Conservation (phyloP, 2,888 invertebrate genomes). For the Andrena fulva region DNA sequence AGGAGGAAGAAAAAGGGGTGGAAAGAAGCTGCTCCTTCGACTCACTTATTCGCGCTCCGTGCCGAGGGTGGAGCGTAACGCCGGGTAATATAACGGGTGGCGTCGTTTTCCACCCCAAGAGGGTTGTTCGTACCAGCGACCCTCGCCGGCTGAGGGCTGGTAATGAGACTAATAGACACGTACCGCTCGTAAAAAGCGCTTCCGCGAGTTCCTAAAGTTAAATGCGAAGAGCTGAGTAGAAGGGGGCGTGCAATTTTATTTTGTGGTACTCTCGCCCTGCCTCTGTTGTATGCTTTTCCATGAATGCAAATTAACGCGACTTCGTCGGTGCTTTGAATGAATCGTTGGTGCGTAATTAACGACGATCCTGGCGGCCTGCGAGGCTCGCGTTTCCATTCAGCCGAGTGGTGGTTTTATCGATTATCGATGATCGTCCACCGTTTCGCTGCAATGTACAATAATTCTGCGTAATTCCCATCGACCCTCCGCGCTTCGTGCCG, state of each 20-base stretch:
- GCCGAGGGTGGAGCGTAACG: conserved; percentile 69
- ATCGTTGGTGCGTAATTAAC: conserved; percentile 52
- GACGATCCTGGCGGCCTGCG: conserved; percentile 4
- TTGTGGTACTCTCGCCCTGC: conserved; percentile 38
- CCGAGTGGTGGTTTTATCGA: background rate
- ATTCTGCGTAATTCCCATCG: background rate
- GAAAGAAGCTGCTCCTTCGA: conserved; percentile 56
- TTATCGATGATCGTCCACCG: background rate
- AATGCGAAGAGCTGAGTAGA: conserved; percentile 43
- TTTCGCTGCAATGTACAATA: background rate
- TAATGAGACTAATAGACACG: conserved; percentile 83
- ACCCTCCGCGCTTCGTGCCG: conserved; percentile 18
- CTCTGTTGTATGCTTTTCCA: background rate
- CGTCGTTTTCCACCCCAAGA: conserved; percentile 71
- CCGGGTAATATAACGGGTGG: conserved; percentile 75
- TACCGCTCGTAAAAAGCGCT: conserved; percentile 80
- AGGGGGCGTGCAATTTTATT: conserved; percentile 58
- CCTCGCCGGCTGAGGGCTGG: conserved; percentile 54
- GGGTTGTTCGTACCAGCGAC: conserved; percentile 57
- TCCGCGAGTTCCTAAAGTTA: conserved; percentile 76
- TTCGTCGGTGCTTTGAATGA: conserved; percentile 7
- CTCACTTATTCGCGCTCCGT: conserved; percentile 65
- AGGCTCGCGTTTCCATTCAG: conserved; percentile 10
- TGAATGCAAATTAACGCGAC: conserved; percentile 52
- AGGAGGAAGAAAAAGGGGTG: conserved; percentile 32